A percentile compares a stretch with the other conserved stretches of the same genome.
phyloP scores from a whole-genome alignment of 2,113 vertebrate genomes.

The Pagrus major region DNA sequence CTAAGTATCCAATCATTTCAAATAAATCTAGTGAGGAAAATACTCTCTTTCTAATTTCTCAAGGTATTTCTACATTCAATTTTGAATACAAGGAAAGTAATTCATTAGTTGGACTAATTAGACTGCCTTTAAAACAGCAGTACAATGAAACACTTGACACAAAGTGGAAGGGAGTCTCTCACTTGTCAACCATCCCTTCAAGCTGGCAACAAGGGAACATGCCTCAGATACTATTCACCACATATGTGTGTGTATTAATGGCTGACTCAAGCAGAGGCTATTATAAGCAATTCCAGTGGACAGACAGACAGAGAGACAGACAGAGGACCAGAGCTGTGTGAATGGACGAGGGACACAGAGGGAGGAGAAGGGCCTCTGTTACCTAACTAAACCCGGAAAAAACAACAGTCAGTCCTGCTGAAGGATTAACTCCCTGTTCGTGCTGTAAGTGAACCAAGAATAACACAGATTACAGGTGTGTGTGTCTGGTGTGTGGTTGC shows the following conservation, averaged over 20 bases:
- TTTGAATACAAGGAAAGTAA: too few relatives aligned
- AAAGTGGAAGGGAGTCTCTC: background rate
- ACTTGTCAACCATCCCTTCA: constrained; percentile 32
- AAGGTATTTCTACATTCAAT: background rate
- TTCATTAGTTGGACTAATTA: background rate
- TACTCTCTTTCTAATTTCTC: too few relatives aligned
- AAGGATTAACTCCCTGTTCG: constrained; percentile 75
- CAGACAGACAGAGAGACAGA: constrained; percentile 45
- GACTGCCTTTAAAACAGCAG: constrained; percentile 7
- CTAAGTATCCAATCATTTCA: background rate
- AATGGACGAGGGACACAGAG: constrained; percentile 72
- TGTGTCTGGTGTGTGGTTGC: constrained; percentile 44
- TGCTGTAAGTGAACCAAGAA: constrained; percentile 82
- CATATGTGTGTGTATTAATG: constrained; percentile 73
- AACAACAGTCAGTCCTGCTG: constrained; percentile 65
- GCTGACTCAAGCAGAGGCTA: constrained; percentile 81
- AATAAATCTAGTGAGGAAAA: background rate
- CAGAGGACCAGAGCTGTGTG: constrained; percentile 55
- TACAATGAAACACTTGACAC: background rate
- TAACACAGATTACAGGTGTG: constrained; percentile 79
- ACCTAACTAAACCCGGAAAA: constrained; percentile 76
- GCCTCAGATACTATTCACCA: constrained; percentile 63
- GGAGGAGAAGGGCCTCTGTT: constrained; percentile 60
- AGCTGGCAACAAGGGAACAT: constrained; percentile 60
- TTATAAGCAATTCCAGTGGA: constrained; percentile 78